phyloP scores from a whole-genome alignment of 2,113 vertebrate genomes.

The Forbesichthys papilliferus region DNA sequence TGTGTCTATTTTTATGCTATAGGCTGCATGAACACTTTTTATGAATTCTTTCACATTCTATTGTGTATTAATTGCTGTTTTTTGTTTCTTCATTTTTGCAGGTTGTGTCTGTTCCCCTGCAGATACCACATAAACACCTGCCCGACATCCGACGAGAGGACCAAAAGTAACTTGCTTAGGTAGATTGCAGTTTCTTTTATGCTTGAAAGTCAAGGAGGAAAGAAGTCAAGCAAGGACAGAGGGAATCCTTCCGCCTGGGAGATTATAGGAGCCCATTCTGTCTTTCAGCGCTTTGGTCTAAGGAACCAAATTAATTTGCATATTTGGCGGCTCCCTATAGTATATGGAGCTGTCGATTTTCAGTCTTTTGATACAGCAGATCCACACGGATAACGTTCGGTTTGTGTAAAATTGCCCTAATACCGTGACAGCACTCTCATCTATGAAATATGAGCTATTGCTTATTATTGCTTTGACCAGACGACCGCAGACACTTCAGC shows the following conservation, averaged over 20 bases:
- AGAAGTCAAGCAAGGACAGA: conserved; percentile 12
- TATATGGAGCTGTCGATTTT: conserved; percentile 5
- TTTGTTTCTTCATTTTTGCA: conserved; percentile 41
- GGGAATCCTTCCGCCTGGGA: not conserved
- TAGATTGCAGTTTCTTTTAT: conserved; percentile 10
- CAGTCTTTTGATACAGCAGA: conserved; percentile 7
- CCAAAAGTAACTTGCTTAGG: conserved; percentile 13
- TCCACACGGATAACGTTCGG: conserved; percentile 11
- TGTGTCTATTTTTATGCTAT: not conserved
- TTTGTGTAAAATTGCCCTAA: conserved; percentile 22
- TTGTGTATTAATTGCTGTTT: not conserved
- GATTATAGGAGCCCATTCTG: conserved; percentile 15
- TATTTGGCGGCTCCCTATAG: conserved; percentile 8
- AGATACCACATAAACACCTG: conserved; percentile 22
- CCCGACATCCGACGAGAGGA: conserved; percentile 14
- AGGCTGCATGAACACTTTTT: not conserved
- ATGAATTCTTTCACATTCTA: not conserved
- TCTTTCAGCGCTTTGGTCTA: conserved; percentile 31
- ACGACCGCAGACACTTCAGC: conserved; percentile 38
- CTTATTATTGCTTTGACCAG: conserved; percentile 26
- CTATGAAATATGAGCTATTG: conserved; percentile 61
- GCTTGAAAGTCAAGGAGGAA: conserved; percentile 14
- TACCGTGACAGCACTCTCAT: conserved; percentile 35
- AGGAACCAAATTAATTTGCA: conserved; percentile 1
- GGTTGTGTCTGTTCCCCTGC: conserved; percentile 55